Conservation (phyloP, 1,140 invertebrate species). For the Calephelis nemesis region DNA sequence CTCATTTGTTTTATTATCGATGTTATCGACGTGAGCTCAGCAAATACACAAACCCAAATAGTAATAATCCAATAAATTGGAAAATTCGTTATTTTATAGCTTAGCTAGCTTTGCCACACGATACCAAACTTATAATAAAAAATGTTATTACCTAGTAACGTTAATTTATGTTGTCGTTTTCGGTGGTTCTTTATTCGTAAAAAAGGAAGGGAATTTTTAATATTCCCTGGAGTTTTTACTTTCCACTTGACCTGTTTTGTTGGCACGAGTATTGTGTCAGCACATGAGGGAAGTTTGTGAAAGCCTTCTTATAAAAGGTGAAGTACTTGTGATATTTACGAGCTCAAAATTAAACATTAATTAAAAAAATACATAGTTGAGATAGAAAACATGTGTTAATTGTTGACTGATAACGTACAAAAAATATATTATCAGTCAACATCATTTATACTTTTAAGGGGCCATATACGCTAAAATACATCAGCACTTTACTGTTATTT, state of each 20-base stretch:
- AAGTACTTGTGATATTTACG: too few relatives aligned
- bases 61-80: not conserved
- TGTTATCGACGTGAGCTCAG: not conserved
- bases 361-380: too few relatives aligned
- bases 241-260: not conserved
- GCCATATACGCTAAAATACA: too few relatives aligned
- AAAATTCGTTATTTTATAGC: constrained; percentile 8
- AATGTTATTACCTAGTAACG: constrained; percentile 5
- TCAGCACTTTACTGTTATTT: too few relatives aligned
- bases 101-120: not conserved
- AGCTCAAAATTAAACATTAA: too few relatives aligned
- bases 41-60: constrained; percentile 3
- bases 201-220: not conserved
- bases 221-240: constrained; percentile 1
- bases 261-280: not conserved
- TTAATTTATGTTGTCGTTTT: constrained; percentile 11
- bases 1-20: not conserved
- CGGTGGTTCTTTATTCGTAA: not conserved
- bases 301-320: not conserved
- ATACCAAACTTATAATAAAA: not conserved
- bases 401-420: too few relatives aligned
- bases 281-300: not conserved
- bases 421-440: too few relatives aligned
- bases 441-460: too few relatives aligned
- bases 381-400: too few relatives aligned